Evolutionary conservation across 2,888 invertebrate species (phyloP).

Genomic region (Tortricodes alternella): DNA sequence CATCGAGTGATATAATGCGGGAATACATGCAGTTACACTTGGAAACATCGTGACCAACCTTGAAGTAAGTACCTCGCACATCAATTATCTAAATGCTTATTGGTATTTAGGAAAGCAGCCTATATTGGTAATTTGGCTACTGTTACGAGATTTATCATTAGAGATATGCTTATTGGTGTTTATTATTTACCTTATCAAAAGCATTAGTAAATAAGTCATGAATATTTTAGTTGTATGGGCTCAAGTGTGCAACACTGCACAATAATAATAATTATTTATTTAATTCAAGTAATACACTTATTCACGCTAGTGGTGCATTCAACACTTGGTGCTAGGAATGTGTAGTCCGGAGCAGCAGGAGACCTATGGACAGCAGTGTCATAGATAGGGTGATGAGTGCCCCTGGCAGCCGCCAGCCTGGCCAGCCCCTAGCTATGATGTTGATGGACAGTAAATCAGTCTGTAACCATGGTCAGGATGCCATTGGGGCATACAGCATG

Average conservation of each 20-base stretch:
- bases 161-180: not conserved
- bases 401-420: too few relatives aligned
- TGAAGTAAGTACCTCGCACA: constrained; percentile 69
- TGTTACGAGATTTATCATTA: not conserved
- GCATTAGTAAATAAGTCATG: not conserved
- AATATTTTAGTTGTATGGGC: not conserved
- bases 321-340: too few relatives aligned
- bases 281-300: too few relatives aligned
- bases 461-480: too few relatives aligned
- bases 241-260: not conserved
- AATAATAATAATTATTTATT: too few relatives aligned
- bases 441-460: too few relatives aligned
- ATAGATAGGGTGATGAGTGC: too few relatives aligned
- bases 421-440: too few relatives aligned
- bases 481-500: too few relatives aligned
- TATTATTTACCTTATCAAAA: not conserved
- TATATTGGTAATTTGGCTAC: constrained; percentile 21
- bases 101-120: constrained; percentile 33
- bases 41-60: constrained; percentile 80
- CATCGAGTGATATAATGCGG: constrained; percentile 65
- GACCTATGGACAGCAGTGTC: too few relatives aligned
- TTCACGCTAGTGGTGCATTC: too few relatives aligned
- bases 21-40: constrained; percentile 61
- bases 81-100: constrained; percentile 29
- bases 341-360: too few relatives aligned